A percentile compares a stretch with the other conserved stretches of the same genome.
Evolutionary conservation across 1,140 invertebrate genomes (phyloP).

Genomic region (Diorhabda sublineata): DNA sequence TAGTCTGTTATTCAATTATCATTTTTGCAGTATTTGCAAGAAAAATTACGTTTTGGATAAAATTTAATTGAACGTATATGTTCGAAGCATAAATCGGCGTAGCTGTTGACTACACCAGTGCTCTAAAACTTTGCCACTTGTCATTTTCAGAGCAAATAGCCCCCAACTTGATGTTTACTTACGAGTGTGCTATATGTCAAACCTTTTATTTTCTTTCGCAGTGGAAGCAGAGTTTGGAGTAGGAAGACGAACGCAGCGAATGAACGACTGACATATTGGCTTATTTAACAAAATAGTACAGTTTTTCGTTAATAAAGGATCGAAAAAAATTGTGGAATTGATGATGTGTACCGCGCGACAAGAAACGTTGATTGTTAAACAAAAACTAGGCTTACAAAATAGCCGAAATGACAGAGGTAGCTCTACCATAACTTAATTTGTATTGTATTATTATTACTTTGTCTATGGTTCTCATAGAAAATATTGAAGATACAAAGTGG

Average conservation of each 20-base stretch:
- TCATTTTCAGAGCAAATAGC: slow-evolving; percentile 12
- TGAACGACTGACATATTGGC: slow-evolving; percentile 44
- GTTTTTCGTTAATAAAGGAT: background rate
- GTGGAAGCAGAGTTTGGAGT: slow-evolving; percentile 28
- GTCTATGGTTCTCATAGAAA: too few species aligned
- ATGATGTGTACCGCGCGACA: too few species aligned
- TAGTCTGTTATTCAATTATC: too few species aligned
- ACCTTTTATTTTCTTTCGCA: slow-evolving; percentile 46
- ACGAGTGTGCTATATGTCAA: slow-evolving; percentile 46
- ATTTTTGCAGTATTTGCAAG: too few species aligned
- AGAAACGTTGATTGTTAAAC: too few species aligned
- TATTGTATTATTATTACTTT: too few species aligned
- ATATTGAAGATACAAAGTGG: too few species aligned
- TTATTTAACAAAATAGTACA: slow-evolving; percentile 39
- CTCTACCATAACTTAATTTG: too few species aligned
- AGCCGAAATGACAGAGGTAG: too few species aligned
- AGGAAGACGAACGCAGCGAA: slow-evolving; percentile 13
- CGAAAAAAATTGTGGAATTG: too few species aligned
- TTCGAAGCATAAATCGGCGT: background rate
- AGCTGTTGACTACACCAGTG: background rate
- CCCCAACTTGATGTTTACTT: slow-evolving; percentile 41
- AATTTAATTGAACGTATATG: background rate
- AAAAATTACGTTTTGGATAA: background rate
- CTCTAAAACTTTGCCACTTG: slow-evolving; percentile 8
- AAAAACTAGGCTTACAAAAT: too few species aligned